Evolutionary conservation across 2,888 invertebrate species (phyloP), one percentile per base, ranked within the genome.

Genomic region (Cyrtodaria siliqua): DNA sequence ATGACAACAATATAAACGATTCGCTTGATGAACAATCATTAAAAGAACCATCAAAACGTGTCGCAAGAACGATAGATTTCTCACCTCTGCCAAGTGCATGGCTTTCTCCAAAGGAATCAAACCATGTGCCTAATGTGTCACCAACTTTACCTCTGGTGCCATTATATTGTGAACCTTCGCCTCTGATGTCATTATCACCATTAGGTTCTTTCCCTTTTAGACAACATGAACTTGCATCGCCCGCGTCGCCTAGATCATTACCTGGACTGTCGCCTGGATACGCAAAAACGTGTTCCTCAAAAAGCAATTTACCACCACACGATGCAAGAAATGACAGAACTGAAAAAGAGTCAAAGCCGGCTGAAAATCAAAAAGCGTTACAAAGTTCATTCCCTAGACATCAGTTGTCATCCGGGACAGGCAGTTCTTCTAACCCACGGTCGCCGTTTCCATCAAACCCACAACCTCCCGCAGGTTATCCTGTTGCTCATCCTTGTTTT

Each of bases 151-250:
- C 56, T 2, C n/a, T 47, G 8, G 33, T 44, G 9, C 50, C 64
- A 14, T 63, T 53, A 18, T 53, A 33, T 44, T 80, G 72, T 42
- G 44, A 62, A 3, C 53, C 64, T 29, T 24, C 44, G 23, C 42
- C 55, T 2, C 27, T 70, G 9, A 57, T 80, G 44, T 76, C 77
- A 3, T 59, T 79, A 20, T 84, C 84, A 44, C 84, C 84, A n/a
- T 62, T 84, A 38, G 40, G 79, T 20, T 76, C 72, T 2, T 79
- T 70, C 23, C 75, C 79, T 16, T 84, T 84, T 57, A 61, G 84
- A 24, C 79, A 82, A 12, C 72, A 74, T 47, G 84, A 84, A 50
- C 63, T 84, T 12, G 82, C 82, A 9, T 82, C 82, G 14, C 84
- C 84, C 3, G 78, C 72, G 29, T 79, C 82, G 1, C 82, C 82